Conservation (phyloP, 1,140 invertebrate species). For the Ostrea denselamellosa region DNA sequence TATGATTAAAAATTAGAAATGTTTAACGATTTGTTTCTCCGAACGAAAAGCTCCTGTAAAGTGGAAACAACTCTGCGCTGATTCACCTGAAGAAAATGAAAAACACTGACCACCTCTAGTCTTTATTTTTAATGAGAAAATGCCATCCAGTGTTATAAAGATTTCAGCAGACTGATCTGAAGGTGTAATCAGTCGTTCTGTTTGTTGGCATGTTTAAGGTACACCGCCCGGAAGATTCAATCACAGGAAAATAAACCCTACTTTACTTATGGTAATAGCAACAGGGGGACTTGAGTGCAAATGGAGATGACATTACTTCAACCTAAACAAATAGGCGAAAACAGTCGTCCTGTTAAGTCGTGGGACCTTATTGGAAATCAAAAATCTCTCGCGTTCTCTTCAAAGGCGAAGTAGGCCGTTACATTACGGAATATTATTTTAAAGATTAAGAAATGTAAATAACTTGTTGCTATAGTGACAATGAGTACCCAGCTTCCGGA, state of each 20-base stretch:
- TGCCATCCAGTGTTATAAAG: not conserved
- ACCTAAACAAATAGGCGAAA: constrained; percentile 29
- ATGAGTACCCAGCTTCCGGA: constrained; percentile 20
- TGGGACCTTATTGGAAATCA: constrained; percentile 35
- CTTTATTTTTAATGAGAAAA: constrained; percentile 28
- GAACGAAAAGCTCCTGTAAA: not conserved
- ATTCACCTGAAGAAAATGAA: constrained; percentile 14
- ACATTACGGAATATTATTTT: constrained; percentile 39
- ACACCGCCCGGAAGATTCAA: constrained; percentile 22
- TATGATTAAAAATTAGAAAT: constrained; percentile 38
- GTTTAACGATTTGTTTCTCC: constrained; percentile 32
- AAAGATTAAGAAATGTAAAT: constrained; percentile 40
- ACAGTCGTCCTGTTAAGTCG: not conserved
- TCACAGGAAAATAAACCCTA: constrained; percentile 19
- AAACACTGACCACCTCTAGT: constrained; percentile 13
- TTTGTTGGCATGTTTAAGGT: constrained; percentile 29
- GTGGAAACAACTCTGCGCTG: constrained; percentile 24
- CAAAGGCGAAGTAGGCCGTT: constrained; percentile 27
- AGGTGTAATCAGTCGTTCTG: constrained; percentile 28
- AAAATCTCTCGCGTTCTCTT: not conserved
- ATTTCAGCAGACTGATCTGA: constrained; percentile 7
- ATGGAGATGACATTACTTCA: constrained; percentile 27
- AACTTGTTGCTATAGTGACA: constrained; percentile 36
- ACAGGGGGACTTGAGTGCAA: not conserved
- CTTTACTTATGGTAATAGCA: constrained; percentile 33